These are phyloP conservation scores for Nestor notabilis DNA, from an alignment of 2,113 vertebrate species.

Conservation along the genomic window DNA sequence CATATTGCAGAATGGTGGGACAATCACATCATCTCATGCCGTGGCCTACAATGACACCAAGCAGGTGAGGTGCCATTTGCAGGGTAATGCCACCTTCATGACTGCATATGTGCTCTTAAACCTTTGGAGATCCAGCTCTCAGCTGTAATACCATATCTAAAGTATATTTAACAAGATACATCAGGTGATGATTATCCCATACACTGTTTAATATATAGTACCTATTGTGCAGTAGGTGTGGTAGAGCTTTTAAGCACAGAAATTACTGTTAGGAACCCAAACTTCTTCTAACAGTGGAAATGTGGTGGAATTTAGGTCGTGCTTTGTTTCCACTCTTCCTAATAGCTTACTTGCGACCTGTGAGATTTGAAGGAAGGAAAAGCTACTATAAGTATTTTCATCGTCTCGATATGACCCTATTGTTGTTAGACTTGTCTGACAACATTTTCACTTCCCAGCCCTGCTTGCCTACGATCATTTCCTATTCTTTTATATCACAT, in stretches of 20 bases:
- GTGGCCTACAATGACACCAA: accelerated
- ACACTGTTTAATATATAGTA: not conserved
- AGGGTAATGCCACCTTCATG: not conserved
- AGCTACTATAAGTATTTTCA: not conserved
- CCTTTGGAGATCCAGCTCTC: not conserved
- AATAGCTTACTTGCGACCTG: not conserved
- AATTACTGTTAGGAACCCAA: not conserved
- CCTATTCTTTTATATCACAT: not conserved
- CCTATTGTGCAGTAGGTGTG: not conserved
- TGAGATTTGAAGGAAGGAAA: not conserved
- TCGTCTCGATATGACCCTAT: not conserved
- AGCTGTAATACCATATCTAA: not conserved
- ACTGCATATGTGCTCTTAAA: not conserved
- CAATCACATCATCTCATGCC: accelerated
- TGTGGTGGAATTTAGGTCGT: not conserved
- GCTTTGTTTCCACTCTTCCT: not conserved
- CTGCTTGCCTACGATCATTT: not conserved
- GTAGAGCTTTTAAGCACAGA: not conserved
- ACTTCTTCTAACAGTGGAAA: not conserved
- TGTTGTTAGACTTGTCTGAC: not conserved
- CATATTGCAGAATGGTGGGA: accelerated
- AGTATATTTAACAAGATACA: not conserved
- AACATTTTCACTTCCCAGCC: not conserved
- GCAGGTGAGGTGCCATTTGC: not conserved
- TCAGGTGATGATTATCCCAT: not conserved